Percentiles rank a stretch among this genome's conserved stretches.
Evolutionary conservation across 2,797 vertebrate genomes (phyloP).

Genomic region (Dryobates pubescens): DNA sequence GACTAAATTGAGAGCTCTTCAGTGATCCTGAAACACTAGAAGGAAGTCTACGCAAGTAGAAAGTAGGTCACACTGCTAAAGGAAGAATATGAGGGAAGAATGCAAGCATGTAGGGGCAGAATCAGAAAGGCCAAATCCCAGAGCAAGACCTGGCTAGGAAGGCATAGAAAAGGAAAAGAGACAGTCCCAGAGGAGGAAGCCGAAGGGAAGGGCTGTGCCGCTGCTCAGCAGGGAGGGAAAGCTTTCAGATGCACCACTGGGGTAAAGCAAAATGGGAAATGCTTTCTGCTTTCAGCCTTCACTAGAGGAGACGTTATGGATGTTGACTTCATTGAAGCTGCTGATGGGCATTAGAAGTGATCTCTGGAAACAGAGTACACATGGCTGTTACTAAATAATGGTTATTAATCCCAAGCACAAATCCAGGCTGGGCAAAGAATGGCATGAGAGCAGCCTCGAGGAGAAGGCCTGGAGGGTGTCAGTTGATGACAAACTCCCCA

Average conservation of each 20-base stretch:
- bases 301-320: not conserved
- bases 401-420: not conserved
- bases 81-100: conserved; percentile 34
- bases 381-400: not conserved
- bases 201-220: not conserved
- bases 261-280: not conserved
- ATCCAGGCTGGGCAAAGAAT: too few relatives aligned
- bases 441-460: too few relatives aligned
- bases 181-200: not conserved
- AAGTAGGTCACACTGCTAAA: conserved; percentile 51
- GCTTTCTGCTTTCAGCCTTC: not conserved
- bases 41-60: conserved; percentile 24
- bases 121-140: conserved; percentile 1
- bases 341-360: not conserved
- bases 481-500: too few relatives aligned
- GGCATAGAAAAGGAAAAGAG: not conserved
- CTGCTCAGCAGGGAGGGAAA: not conserved
- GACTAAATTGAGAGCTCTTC: conserved; percentile 16
- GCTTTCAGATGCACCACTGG: not conserved
- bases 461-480: too few relatives aligned
- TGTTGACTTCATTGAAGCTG: not conserved
- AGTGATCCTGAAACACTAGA: conserved; percentile 46
- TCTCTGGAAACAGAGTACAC: not conserved
- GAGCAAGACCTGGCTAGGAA: not conserved
- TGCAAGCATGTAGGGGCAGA: conserved; percentile 11